A percentile compares a stretch with the other conserved stretches of the same genome.
These are phyloP conservation scores for Morus bassanus DNA, from an alignment of 2,797 vertebrate genomes.

Conservation along the genomic window DNA sequence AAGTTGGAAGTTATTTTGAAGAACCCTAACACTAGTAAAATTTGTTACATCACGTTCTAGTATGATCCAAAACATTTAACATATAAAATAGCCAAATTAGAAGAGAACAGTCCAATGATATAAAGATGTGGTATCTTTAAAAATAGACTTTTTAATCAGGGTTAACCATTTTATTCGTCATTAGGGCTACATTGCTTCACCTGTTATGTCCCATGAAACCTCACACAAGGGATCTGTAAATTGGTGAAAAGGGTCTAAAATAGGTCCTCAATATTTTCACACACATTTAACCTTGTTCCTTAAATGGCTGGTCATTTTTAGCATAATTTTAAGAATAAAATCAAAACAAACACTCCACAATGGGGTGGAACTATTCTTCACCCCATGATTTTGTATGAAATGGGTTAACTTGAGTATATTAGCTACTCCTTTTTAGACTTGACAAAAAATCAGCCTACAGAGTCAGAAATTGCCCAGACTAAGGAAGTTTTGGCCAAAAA, in stretches of 20 bases:
- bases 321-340: not conserved
- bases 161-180: not conserved
- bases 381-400: not conserved
- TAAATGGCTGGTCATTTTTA: not conserved
- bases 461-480: not conserved
- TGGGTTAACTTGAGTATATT: not conserved
- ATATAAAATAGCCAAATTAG: not conserved
- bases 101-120: not conserved
- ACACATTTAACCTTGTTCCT: not conserved
- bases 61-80: not conserved
- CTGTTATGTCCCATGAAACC: not conserved
- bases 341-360: not conserved
- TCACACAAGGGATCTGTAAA: not conserved
- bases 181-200: not conserved
- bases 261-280: not conserved
- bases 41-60: not conserved
- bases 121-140: not conserved
- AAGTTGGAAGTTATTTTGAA: not conserved
- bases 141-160: not conserved
- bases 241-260: not conserved
- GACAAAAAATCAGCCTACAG: not conserved
- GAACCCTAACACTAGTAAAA: not conserved
- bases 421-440: not conserved
- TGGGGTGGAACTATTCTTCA: not conserved
- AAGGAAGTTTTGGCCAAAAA: not conserved